Base-by-base conservation (phyloP, 2,888 invertebrate species). In the Acrocyrtus sp. region DNA sequence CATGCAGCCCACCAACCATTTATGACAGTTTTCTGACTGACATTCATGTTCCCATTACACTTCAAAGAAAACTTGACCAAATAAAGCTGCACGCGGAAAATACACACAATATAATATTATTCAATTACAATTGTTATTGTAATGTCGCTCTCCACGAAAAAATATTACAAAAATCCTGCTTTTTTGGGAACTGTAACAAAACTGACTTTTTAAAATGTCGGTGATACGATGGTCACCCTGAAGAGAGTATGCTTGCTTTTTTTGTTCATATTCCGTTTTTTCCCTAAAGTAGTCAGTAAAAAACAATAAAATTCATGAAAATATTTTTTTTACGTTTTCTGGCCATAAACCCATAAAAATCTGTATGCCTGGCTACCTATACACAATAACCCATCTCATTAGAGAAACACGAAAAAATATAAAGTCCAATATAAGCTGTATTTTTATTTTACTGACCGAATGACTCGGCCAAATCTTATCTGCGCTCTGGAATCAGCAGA, bases 1-100 rank as follows among this genome's bases (percentile, higher is more conserved):
- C 72, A 74, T 72, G 69, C 47, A 69, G 77, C 72, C 74, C 74
- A 77, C 76, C 76, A 74, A 63, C 77, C 53, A 72, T 72, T 72
- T 72, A 72, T 48, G 58, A 51, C 72, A 48, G 53, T 65, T 72
- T 65, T 72, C 43, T 72, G 72, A 58, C 72, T 72, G 72, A 72
- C 72, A 58, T 63, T 72, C 72, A 72, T 72, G 63, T 63, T 58
- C 72, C 54, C 56, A 72, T 72, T 62, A 63, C 50, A 56, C 27
- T n/a, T n/a, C n/a, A n/a, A n/a, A n/a, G n/a, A n/a, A n/a, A n/a
- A n/a, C n/a, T n/a, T 34, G 34, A 34, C 34, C 34, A 34, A 34
- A 34, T 8, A 12, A 8, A 12, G 34, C n/a, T n/a, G 12, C 34
- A 34, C 34, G 12, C 5, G 34, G 34, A 34, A 34, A 34, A 12